A percentile compares a stretch with the other conserved stretches of the same genome.
Evolutionary conservation across 1,140 invertebrate genomes (phyloP).

Genomic region (Zophobas atratus): DNA sequence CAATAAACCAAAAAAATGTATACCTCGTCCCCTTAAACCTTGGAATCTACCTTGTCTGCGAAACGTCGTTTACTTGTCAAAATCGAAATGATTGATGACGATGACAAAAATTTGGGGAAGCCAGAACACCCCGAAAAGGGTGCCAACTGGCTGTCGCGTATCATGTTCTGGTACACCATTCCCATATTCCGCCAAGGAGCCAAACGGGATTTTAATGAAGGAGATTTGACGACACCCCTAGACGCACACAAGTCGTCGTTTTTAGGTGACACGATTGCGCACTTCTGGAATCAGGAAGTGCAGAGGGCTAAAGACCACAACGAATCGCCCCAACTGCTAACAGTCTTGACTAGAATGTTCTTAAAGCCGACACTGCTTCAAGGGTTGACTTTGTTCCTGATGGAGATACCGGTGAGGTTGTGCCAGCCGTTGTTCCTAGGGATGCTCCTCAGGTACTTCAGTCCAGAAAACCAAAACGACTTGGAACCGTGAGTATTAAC

Average conservation of each 20-base stretch:
- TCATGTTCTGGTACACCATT: constrained; percentile 71
- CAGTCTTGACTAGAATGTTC: constrained; percentile 66
- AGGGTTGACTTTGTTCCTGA: constrained; percentile 64
- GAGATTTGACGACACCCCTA: constrained; percentile 59
- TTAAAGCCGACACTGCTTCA: constrained; percentile 62
- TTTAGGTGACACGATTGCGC: constrained; percentile 59
- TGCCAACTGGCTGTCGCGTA: constrained; percentile 69
- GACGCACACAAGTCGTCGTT: constrained; percentile 59
- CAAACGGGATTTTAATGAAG: constrained; percentile 59
- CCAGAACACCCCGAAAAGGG: constrained; percentile 68
- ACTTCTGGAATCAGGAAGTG: constrained; percentile 59
- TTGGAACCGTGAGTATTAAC: constrained; percentile 55
- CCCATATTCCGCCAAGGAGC: constrained; percentile 55
- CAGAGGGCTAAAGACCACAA: constrained; percentile 51
- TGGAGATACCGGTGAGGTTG: constrained; percentile 63
- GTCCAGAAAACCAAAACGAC: constrained; percentile 54
- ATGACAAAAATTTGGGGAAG: not conserved
- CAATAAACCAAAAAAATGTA: too few species aligned
- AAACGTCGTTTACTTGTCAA: too few species aligned
- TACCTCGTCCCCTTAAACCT: too few species aligned
- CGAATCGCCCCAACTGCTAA: constrained; percentile 65
- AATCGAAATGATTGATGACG: not conserved
- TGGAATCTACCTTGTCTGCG: too few species aligned
- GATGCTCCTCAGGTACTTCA: constrained; percentile 61
- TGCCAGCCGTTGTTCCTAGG: constrained; percentile 62